Evolutionary conservation across 2,888 invertebrate species (phyloP), one percentile per base, ranked within the genome.

Genomic region (Aphidoletes aphidimyza): DNA sequence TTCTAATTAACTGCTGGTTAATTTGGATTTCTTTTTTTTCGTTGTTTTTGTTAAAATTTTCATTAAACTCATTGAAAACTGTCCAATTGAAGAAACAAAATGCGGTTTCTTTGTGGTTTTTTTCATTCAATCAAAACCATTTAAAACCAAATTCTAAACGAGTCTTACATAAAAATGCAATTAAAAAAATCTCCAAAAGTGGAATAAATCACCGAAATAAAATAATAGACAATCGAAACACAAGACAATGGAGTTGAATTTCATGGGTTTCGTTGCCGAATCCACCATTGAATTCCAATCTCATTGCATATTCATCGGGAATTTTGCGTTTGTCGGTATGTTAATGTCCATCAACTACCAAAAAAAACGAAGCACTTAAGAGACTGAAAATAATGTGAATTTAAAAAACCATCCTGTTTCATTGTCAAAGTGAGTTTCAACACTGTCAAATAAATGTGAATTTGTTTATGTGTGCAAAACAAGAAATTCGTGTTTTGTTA

Each of bases 1-100:
- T 81, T 81, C 37, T 37, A 81, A 81, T 81, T 81, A 81, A 37
- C n/a, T 37, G 81, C 36, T 81, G 81, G 19, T 81, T 19, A 81
- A 81, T 81, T 81, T 81, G 26, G 37, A 81, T 22, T 6, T 54
- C 17, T 81, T 3, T 59, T 59, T 59, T 30, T 2, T 5, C 34
- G 14, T 69, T 30, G 34, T n/a, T n/a, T n/a, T n/a, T n/a, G n/a
- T n/a, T n/a, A n/a, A n/a, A 30, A 34, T 9, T 34, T 69, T 69
- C 69, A 37, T 81, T 37, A 81, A 81, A 36, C 17, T 36, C 22
- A 5, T 54, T 26, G 54, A 19, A 47, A 11, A 30, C 0, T 69
- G 69, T 30, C 34, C 69, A 69, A 30, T 69, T 69, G 8, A 30
- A 69, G 14, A 30, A 69, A 69, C 26, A 69, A 47, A 47, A 19